These are phyloP conservation scores for Campaea margaritaria DNA, from an alignment of 2,888 invertebrate genomes.

Conservation along the genomic window DNA sequence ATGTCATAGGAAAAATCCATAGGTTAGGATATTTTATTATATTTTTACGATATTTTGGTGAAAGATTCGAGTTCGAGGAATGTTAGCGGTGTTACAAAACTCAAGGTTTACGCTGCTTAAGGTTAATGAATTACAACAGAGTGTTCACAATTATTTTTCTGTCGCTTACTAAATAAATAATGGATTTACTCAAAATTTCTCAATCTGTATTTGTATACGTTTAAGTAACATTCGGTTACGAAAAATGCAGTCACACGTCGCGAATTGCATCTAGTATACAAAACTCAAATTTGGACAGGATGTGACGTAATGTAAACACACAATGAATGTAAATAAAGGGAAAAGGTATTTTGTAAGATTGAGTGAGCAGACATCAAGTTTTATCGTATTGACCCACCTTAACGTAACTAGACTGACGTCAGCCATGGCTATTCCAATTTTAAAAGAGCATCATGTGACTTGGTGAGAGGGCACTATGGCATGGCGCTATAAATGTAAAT, in stretches of 20 bases:
- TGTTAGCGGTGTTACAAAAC: slow-evolving; percentile 37
- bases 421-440: neutral
- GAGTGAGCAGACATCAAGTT: neutral
- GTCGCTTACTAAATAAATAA: slow-evolving; percentile 18
- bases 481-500: slow-evolving; percentile 15
- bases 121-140: slow-evolving; percentile 40
- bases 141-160: slow-evolving; percentile 27
- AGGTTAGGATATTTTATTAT: neutral
- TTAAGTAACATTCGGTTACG: slow-evolving; percentile 13
- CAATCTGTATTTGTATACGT: slow-evolving; percentile 4
- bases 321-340: slow-evolving; percentile 10
- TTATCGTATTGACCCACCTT: neutral
- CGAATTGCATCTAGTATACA: slow-evolving; percentile 18
- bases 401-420: neutral
- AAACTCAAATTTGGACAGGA: slow-evolving; percentile 9
- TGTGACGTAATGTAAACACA: slow-evolving; percentile 18
- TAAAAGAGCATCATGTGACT: slow-evolving; percentile 19
- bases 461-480: slow-evolving; percentile 19
- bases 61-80: slow-evolving; percentile 18
- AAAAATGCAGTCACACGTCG: slow-evolving; percentile 16
- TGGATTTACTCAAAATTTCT: neutral
- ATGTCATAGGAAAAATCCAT: too few relatives aligned
- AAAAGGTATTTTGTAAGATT: slow-evolving; percentile 5
- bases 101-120: slow-evolving; percentile 44
- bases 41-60: slow-evolving; percentile 1